These are phyloP conservation scores for Furcifer pardalis DNA, from an alignment of 2,797 vertebrate genomes.

Conservation along the genomic window DNA sequence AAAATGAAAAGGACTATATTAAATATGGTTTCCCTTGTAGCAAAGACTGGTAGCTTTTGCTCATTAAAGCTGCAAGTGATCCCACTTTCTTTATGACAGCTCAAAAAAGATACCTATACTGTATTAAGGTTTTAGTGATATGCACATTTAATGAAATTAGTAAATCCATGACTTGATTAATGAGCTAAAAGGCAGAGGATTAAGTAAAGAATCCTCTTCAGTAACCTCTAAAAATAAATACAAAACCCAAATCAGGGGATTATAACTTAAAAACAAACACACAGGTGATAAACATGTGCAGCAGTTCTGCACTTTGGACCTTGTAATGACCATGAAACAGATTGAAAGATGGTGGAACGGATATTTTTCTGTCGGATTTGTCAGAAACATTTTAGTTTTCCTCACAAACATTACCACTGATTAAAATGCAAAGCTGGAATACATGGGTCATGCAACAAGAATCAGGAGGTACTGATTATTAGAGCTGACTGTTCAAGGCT, in stretches of 20 bases:
- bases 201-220: neutral
- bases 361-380: neutral
- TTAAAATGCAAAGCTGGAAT: neutral
- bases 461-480: too few relatives aligned
- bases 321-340: neutral
- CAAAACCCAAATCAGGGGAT: neutral
- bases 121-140: neutral
- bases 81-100: neutral
- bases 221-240: neutral
- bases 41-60: neutral
- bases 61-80: slow-evolving; percentile 19
- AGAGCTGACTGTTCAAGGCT: too few relatives aligned
- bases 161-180: neutral
- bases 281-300: neutral
- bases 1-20: neutral
- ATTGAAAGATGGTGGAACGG: neutral
- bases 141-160: slow-evolving; percentile 20
- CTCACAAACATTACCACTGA: neutral
- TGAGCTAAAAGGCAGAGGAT: slow-evolving; percentile 12
- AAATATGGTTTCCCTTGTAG: slow-evolving; percentile 7
- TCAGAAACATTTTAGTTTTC: neutral
- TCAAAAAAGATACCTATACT: neutral
- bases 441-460: too few relatives aligned
- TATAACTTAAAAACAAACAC: neutral
- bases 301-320: neutral